A percentile compares a stretch with the other conserved stretches of the same genome.
Conservation (phyloP, 2,888 invertebrate species). For the Chelonus formosanus region DNA sequence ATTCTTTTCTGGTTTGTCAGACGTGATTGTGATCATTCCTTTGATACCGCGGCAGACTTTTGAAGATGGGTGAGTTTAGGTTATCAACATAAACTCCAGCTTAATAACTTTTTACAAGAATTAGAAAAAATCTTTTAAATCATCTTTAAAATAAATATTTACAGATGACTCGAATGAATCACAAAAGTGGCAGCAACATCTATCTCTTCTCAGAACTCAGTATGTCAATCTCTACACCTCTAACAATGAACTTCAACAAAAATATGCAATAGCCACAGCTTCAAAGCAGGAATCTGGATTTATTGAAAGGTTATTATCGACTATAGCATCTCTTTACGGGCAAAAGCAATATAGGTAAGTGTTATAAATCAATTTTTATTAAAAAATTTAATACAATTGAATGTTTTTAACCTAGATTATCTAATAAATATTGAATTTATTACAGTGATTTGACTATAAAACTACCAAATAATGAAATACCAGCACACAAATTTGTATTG, state of each 20-base stretch:
- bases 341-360: conserved; percentile 75
- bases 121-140: background rate
- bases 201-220: conserved; percentile 86
- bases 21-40: background rate
- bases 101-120: background rate
- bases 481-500: conserved; percentile 90
- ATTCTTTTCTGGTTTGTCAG: too few species aligned
- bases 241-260: conserved; percentile 83
- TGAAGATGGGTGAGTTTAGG: conserved; percentile 7
- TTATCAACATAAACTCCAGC: background rate
- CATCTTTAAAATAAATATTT: conserved; percentile 15
- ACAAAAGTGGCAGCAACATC: conserved; percentile 77
- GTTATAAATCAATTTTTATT: conserved; percentile 4
- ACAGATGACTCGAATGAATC: conserved; percentile 57
- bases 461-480: conserved; percentile 76
- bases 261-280: conserved; percentile 82
- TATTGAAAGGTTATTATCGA: conserved; percentile 82
- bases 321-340: conserved; percentile 83
- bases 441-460: conserved; percentile 81
- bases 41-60: background rate
- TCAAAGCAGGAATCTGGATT: conserved; percentile 80
- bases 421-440: background rate
- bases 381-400: background rate
- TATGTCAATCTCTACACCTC: conserved; percentile 88
- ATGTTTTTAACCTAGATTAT: too few species aligned